Conservation (phyloP, 1,140 invertebrate species). For the Megalopta genalis region DNA sequence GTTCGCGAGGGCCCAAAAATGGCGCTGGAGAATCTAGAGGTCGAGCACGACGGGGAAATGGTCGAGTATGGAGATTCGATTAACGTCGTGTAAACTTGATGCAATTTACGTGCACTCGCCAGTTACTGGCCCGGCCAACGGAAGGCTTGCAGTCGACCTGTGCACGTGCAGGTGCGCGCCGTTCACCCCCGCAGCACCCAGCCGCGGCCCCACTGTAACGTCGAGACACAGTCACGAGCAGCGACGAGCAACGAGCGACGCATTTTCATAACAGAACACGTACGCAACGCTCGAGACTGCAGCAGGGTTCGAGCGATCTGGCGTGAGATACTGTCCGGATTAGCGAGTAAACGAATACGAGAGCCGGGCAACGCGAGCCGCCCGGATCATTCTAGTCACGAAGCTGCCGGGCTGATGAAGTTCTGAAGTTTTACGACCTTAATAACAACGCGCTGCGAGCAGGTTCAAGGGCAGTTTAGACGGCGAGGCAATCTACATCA, state of each 20-base stretch:
- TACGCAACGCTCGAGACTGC: slow-evolving; percentile 15
- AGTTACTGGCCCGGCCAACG: neutral
- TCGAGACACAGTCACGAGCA: neutral
- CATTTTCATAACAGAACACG: slow-evolving; percentile 41
- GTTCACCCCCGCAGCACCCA: neutral
- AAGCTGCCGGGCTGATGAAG: slow-evolving; percentile 32
- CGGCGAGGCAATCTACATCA: neutral
- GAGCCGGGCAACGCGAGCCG: neutral
- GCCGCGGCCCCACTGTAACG: neutral
- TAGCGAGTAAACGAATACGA: neutral
- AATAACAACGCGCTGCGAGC: neutral
- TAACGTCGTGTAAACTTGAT: slow-evolving; percentile 49
- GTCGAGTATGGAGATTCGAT: slow-evolving; percentile 40
- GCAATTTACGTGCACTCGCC: slow-evolving; percentile 30
- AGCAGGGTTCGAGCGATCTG: slow-evolving; percentile 21
- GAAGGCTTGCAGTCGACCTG: neutral
- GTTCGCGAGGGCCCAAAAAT: neutral
- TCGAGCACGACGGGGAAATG: neutral
- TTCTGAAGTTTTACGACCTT: slow-evolving; percentile 28
- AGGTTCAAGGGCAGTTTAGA: slow-evolving; percentile 6
- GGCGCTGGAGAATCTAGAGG: neutral
- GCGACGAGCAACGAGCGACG: neutral
- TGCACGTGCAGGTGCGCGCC: slow-evolving; percentile 2
- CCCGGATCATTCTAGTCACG: slow-evolving; percentile 49
- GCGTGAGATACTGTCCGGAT: slow-evolving; percentile 28